A percentile compares a stretch with the other conserved stretches of the same genome.
Evolutionary conservation across 2,113 vertebrate genomes (phyloP).

Genomic region (Trogon melanurus): DNA sequence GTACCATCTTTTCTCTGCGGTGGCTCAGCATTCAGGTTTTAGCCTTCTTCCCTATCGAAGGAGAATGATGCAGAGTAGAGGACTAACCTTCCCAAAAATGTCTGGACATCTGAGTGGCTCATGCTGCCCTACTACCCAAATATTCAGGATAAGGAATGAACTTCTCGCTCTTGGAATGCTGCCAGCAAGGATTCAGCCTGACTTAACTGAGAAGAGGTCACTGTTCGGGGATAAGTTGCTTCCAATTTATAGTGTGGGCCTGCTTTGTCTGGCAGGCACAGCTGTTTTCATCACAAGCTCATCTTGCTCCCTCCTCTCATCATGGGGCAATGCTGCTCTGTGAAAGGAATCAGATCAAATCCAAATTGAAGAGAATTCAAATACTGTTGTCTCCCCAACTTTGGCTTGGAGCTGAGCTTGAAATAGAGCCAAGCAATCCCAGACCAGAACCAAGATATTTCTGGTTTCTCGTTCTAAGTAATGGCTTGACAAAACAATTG

Average conservation of each 20-base stretch:
- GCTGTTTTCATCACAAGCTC: not conserved
- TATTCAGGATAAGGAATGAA: not conserved
- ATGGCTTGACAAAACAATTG: not conserved
- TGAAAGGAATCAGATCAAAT: not conserved
- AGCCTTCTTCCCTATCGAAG: not conserved
- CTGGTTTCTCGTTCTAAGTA: not conserved
- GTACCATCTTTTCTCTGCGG: not conserved
- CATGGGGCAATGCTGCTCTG: fast-evolving
- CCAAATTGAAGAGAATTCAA: not conserved
- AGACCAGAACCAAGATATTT: not conserved
- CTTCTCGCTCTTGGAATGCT: not conserved
- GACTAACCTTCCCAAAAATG: not conserved
- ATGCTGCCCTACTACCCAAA: not conserved
- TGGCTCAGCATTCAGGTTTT: not conserved
- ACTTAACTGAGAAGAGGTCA: not conserved
- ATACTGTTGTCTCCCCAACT: not conserved
- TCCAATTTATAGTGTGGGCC: not conserved
- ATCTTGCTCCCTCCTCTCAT: not conserved
- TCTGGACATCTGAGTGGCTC: not conserved
- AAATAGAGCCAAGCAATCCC: not conserved
- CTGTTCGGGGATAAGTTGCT: not conserved
- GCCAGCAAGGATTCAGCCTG: not conserved
- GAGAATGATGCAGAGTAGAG: not conserved
- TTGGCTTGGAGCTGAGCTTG: not conserved
- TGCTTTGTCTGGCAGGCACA: not conserved